A percentile compares a stretch with the other conserved stretches of the same genome.
phyloP scores from a whole-genome alignment of 2,113 vertebrate genomes.

The Ginglymostoma cirratum region DNA sequence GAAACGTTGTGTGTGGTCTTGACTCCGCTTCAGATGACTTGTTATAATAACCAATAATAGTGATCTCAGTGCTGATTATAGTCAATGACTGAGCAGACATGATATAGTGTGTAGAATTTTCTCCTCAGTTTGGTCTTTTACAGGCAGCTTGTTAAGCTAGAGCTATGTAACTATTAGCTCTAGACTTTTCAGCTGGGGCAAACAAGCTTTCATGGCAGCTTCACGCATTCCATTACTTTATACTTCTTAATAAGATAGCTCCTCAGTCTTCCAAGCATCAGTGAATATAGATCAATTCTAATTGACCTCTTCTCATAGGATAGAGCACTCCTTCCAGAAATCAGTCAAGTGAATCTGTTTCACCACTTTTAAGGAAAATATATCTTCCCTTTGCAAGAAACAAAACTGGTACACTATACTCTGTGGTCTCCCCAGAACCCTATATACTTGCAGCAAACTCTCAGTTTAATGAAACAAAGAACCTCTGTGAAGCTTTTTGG shows the following conservation, averaged over 20 bases:
- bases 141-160: neutral
- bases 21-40: neutral
- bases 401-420: neutral
- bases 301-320: neutral
- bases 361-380: neutral
- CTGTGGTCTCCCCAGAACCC: neutral
- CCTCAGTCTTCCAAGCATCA: neutral
- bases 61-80: too few species aligned
- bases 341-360: neutral
- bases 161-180: neutral
- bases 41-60: too few species aligned
- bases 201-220: neutral
- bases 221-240: neutral
- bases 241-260: neutral
- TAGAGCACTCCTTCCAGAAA: neutral
- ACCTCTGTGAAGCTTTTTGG: neutral
- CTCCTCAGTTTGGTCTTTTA: neutral
- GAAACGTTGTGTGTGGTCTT: neutral
- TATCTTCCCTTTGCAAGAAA: neutral
- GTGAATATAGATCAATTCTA: neutral
- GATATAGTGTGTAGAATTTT: neutral
- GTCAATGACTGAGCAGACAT: too few species aligned
- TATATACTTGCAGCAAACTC: neutral
- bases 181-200: neutral
- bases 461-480: neutral